Conservation (phyloP, 92 coral and sea anemone genomes). For the Umimayanthus kanabou region DNA sequence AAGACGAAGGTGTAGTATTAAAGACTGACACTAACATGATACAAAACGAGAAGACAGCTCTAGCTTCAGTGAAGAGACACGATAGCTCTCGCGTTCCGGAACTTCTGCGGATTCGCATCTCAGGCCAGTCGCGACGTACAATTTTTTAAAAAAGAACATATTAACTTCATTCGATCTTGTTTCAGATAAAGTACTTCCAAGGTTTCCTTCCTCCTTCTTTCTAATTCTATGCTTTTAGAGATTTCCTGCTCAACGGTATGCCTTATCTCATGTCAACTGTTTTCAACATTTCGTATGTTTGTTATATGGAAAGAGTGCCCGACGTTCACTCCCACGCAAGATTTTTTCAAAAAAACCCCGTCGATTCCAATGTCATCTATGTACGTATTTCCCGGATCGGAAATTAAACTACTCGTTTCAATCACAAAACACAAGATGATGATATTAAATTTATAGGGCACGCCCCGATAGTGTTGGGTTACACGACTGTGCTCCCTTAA, state of each 20-base stretch:
- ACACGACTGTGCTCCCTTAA: conserved; percentile 21
- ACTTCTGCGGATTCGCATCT: background rate
- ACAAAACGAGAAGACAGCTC: background rate
- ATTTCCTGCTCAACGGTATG: background rate
- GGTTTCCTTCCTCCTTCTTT: conserved; percentile 3
- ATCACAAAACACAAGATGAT: conserved; percentile 22
- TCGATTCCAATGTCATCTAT: background rate
- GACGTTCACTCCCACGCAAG: conserved; percentile 19
- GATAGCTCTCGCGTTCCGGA: background rate
- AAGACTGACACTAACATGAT: background rate
- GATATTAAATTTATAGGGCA: conserved; percentile 5
- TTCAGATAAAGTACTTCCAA: background rate
- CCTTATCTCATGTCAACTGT: background rate
- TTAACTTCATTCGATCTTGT: conserved; percentile 1
- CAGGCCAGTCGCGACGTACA: conserved; percentile 16
- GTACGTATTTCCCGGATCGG: conserved; percentile 22
- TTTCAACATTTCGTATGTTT: background rate
- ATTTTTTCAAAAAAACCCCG: background rate
- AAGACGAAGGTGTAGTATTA: background rate
- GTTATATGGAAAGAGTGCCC: background rate
- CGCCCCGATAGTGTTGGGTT: conserved; percentile 32
- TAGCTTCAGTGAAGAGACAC: background rate
- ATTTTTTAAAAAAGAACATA: background rate
- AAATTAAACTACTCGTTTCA: conserved; percentile 14
- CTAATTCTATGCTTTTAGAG: background rate